Conservation (phyloP, 2,113 vertebrate species). For the Lagopus leucura region DNA sequence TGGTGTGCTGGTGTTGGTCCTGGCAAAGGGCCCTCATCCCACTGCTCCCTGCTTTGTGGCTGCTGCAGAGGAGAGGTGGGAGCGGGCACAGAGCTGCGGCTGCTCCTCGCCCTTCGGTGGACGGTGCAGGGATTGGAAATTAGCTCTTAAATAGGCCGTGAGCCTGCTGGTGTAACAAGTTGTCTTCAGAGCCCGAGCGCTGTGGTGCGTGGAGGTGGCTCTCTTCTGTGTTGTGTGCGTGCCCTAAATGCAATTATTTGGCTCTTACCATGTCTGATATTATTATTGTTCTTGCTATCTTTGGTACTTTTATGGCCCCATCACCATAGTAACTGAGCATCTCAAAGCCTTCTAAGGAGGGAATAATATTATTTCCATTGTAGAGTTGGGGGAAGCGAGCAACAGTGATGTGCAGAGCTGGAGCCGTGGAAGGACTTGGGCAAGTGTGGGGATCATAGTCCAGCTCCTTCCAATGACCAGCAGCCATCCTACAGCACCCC, state of each 20-base stretch:
- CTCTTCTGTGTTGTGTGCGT: slow-evolving; percentile 16
- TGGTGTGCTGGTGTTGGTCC: not conserved
- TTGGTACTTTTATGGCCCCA: slow-evolving; percentile 67
- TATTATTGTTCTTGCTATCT: slow-evolving; percentile 73
- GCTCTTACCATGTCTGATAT: slow-evolving; percentile 66
- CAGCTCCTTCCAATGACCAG: not conserved
- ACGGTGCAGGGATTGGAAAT: not conserved
- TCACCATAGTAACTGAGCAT: slow-evolving; percentile 73
- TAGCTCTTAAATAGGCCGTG: not conserved
- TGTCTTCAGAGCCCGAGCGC: not conserved
- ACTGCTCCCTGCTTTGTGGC: accelerated
- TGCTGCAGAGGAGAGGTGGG: not conserved
- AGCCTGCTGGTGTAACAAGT: not conserved
- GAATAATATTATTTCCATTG: slow-evolving; percentile 61
- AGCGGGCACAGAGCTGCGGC: not conserved
- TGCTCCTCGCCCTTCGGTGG: not conserved
- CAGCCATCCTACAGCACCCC: not conserved
- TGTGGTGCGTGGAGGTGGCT: slow-evolving; percentile 29
- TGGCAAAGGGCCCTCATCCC: accelerated
- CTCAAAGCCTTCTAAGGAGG: slow-evolving; percentile 60
- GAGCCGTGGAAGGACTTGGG: not conserved
- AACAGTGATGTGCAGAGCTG: not conserved
- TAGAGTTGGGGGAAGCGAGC: slow-evolving; percentile 26
- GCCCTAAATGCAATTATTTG: slow-evolving; percentile 71
- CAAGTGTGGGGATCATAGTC: not conserved